Evolutionary conservation across 2,888 invertebrate species (phyloP).

Genomic region (Brassicogethes aeneus): DNA sequence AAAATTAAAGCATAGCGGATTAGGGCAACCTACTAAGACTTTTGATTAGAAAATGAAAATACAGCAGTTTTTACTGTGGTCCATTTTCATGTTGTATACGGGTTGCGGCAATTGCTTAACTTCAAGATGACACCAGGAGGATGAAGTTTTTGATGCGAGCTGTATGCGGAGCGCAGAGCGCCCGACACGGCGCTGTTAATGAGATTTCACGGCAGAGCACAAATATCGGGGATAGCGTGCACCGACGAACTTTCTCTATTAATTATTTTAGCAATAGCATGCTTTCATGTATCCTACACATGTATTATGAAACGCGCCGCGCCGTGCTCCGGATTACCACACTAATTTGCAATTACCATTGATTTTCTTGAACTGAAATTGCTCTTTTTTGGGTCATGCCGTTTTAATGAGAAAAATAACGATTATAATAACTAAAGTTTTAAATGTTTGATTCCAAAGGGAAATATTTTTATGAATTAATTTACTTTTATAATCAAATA

Average conservation of each 20-base stretch:
- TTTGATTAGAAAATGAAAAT: slow-evolving; percentile 1
- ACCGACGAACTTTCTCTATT: slow-evolving; percentile 16
- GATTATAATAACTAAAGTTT: not conserved
- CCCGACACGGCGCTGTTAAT: slow-evolving; percentile 15
- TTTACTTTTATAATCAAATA: too few species aligned
- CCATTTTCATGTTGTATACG: not conserved
- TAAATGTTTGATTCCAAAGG: too few species aligned
- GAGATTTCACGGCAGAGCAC: slow-evolving; percentile 17
- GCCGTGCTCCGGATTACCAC: slow-evolving; percentile 14
- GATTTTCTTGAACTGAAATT: slow-evolving; percentile 8
- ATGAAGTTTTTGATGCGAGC: too few species aligned
- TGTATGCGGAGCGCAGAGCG: slow-evolving; percentile 7
- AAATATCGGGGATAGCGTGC: slow-evolving; percentile 17
- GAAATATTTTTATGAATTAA: too few species aligned
- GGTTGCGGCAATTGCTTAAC: not conserved
- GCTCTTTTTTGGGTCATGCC: slow-evolving; percentile 11
- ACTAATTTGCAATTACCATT: slow-evolving; percentile 17
- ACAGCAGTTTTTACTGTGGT: not conserved
- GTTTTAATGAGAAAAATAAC: not conserved
- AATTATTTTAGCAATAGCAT: slow-evolving; percentile 18
- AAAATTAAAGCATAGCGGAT: too few species aligned
- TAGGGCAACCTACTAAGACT: too few species aligned
- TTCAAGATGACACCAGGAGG: not conserved
- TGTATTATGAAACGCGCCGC: slow-evolving; percentile 17
- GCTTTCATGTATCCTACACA: slow-evolving; percentile 10